Evolutionary conservation across 2,797 vertebrate species (phyloP), one percentile per base, ranked within the genome.

Genomic region (Epinephelus malabaricus): DNA sequence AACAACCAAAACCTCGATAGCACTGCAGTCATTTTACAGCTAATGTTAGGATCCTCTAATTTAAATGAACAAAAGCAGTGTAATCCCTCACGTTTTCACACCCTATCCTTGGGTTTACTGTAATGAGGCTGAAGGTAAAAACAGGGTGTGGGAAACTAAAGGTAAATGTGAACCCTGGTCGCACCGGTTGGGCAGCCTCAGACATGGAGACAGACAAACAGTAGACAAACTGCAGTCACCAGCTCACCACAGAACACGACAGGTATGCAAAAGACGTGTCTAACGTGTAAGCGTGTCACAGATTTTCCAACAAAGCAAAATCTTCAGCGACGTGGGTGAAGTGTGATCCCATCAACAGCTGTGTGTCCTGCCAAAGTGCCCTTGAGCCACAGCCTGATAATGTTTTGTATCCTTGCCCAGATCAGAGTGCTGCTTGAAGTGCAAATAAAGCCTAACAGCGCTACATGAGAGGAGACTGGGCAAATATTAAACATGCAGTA

Each of bases 151-250:
- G 46, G 56, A 60, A 46, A 46, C 49, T 13, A 25, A 51, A 71
- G 47, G 45, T 55, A 61, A 85, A 78, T 74, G 43, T 86, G 83
- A 73, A 3, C 21, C 43, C 90, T 21, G 19, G 91, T 90, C 43
- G 1, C 66, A 92, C 93, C 49, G 83, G 94, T 94, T 76, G 2
- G 76, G 80, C 79, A 0, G 64, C 70, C 43, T 81, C 64, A 60
- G 65, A 38, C 30, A 0, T 6, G 51, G 27, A 19, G 2, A 56
- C 45, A 76, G 23, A 55, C 56, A 55, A 76, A 69, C 23, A 23
- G 23, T 23, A 23, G 23, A 23, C 21, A 76, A 72, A 62, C 14
- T 0, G 30, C 54, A 5, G 11, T 6, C 12, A 12, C 55, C 54
- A 10, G 40, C 25, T 45, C 50, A 3, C 23, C 18, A 0, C 51